Evolutionary conservation across 1,140 invertebrate genomes (phyloP).

Genomic region (Brachionus asplanchnoidis): DNA sequence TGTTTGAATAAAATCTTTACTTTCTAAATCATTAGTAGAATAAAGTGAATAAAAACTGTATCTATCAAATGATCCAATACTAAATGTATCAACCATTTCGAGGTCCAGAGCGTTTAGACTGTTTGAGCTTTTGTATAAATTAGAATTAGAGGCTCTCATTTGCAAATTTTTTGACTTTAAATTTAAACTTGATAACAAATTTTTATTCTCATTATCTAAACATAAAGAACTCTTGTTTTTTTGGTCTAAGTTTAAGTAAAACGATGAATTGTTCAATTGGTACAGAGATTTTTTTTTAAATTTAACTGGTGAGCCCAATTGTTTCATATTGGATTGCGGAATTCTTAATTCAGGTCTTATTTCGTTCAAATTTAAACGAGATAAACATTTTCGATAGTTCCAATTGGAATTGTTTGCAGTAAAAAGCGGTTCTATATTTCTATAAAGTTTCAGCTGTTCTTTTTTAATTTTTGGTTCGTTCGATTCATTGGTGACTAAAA

Average conservation of each 20-base stretch:
- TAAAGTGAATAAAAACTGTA: not conserved
- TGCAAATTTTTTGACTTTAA: not conserved
- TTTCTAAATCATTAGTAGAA: not conserved
- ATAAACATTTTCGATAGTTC: conserved; percentile 12
- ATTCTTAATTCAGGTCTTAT: not conserved
- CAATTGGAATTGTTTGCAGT: not conserved
- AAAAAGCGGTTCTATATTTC: not conserved
- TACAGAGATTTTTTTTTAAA: not conserved
- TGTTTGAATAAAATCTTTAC: not conserved
- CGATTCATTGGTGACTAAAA: not conserved
- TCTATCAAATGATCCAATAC: conserved; percentile 18
- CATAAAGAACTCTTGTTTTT: not conserved
- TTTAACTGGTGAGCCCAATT: not conserved
- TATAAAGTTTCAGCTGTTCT: not conserved
- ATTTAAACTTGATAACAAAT: not conserved
- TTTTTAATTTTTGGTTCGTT: not conserved
- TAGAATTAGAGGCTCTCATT: not conserved
- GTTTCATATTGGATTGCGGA: not conserved
- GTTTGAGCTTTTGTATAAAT: conserved; percentile 1
- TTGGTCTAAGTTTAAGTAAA: not conserved
- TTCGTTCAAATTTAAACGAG: conserved; percentile 14
- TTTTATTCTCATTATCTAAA: not conserved
- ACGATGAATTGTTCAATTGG: not conserved
- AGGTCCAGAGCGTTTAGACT: conserved; percentile 17
- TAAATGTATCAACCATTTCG: not conserved